phyloP scores from a whole-genome alignment of 2,113 vertebrate genomes.

The Rhynchomys soricoides region DNA sequence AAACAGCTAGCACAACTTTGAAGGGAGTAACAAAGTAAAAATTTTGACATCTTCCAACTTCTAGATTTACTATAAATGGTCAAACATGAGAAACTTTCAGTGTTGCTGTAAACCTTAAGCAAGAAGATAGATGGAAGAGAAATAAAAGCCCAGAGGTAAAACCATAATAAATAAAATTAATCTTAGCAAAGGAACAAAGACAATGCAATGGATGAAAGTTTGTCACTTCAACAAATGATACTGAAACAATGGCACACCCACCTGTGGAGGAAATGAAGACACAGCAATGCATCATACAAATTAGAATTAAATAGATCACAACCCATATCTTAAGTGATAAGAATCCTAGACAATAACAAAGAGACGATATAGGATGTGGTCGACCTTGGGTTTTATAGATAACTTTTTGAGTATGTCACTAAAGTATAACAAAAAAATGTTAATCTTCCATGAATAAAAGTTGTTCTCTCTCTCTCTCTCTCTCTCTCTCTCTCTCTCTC shows the following conservation, averaged over 20 bases:
- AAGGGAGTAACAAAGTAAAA: not conserved
- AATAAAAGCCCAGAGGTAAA: not conserved
- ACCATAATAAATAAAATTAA: not conserved
- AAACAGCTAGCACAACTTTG: not conserved
- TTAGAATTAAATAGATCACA: not conserved
- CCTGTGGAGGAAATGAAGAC: not conserved
- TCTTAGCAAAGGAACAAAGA: not conserved
- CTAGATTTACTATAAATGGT: not conserved
- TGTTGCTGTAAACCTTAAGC: not conserved
- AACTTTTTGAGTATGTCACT: not conserved
- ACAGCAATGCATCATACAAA: not conserved
- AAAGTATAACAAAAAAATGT: not conserved
- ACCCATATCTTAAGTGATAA: not conserved
- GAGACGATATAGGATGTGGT: not conserved
- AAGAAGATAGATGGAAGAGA: not conserved
- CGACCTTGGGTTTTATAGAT: not conserved
- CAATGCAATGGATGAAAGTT: not conserved
- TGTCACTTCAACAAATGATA: not conserved
- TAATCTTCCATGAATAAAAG: not conserved
- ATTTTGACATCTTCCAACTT: not conserved
- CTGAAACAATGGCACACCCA: not conserved
- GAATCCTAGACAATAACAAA: not conserved
- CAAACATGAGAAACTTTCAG: not conserved
- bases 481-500: not conserved
- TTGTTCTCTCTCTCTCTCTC: not conserved